Percentiles rank a stretch among this genome's conserved stretches.
Evolutionary conservation across 2,797 vertebrate genomes (phyloP).

Genomic region (Lithobates sylvaticus): DNA sequence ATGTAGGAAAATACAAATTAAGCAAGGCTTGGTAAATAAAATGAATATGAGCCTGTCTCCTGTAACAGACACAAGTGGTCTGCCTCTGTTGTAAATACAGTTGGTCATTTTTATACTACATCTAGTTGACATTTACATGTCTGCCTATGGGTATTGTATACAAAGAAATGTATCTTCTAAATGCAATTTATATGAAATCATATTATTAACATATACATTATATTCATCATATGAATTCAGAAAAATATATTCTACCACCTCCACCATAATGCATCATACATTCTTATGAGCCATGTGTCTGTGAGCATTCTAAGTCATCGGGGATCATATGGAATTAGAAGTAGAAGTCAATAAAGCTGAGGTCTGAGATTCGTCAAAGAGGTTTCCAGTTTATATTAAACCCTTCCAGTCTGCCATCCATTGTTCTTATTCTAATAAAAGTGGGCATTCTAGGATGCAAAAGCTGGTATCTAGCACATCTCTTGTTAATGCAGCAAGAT

Average conservation of each 20-base stretch:
- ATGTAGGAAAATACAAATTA: conserved; percentile 31
- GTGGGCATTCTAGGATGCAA: background rate
- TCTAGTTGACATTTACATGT: conserved; percentile 33
- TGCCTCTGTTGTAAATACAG: conserved; percentile 1
- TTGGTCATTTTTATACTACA: background rate
- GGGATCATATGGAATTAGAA: background rate
- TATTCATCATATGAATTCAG: conserved; percentile 4
- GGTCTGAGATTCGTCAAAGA: background rate
- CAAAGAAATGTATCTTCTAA: conserved; percentile 17
- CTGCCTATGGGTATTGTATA: conserved; percentile 17
- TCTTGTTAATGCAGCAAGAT: background rate
- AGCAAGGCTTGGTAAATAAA: conserved; percentile 36
- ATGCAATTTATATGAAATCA: background rate
- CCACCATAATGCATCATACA: background rate
- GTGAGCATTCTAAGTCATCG: background rate
- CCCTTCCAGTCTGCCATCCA: background rate
- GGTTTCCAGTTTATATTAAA: background rate
- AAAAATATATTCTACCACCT: background rate
- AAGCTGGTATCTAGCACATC: background rate
- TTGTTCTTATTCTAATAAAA: background rate
- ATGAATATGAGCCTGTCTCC: conserved; percentile 12
- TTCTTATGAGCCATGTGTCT: conserved; percentile 15
- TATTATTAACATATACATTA: conserved; percentile 24
- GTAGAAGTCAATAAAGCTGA: background rate
- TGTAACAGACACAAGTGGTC: conserved; percentile 20